phyloP scores from a whole-genome alignment of 1,140 invertebrate genomes.

The Drosophila simulans region DNA sequence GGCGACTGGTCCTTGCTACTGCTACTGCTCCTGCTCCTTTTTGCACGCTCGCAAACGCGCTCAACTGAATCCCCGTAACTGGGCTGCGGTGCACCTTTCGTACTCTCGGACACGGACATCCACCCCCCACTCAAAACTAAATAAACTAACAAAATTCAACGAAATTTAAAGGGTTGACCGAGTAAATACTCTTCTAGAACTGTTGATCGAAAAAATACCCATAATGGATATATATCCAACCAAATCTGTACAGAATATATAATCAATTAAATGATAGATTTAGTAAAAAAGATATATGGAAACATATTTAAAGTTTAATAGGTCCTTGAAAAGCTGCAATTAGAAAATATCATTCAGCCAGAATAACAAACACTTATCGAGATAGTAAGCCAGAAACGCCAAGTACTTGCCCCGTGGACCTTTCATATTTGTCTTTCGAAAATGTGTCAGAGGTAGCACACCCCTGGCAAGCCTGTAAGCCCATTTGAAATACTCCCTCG shows the following conservation, averaged over 20 bases:
- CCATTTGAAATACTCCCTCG: slow-evolving; percentile 26
- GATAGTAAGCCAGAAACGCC: background rate
- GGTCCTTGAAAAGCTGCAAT: background rate
- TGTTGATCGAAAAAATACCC: background rate
- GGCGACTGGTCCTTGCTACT: background rate
- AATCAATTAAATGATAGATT: background rate
- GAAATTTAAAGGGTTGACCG: slow-evolving; percentile 3
- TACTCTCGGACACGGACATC: slow-evolving; percentile 11
- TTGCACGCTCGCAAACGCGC: slow-evolving; percentile 77
- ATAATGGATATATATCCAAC: background rate
- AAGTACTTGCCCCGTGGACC: background rate
- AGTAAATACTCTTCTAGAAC: slow-evolving; percentile 8
- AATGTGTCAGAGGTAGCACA: slow-evolving; percentile 26
- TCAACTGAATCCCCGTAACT: slow-evolving; percentile 72
- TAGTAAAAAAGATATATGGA: background rate
- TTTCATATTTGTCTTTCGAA: background rate
- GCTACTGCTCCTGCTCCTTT: slow-evolving; percentile 46
- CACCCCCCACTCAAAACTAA: slow-evolving; percentile 28
- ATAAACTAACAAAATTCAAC: slow-evolving; percentile 40
- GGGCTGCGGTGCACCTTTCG: slow-evolving; percentile 67
- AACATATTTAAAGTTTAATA: background rate
- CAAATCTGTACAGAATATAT: too few relatives aligned
- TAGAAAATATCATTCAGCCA: background rate
- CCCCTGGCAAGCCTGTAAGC: slow-evolving; percentile 18
- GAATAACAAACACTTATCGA: background rate